These are phyloP conservation scores for Acrocyrtus sp. DNA, from an alignment of 2,888 invertebrate genomes.

Conservation along the genomic window DNA sequence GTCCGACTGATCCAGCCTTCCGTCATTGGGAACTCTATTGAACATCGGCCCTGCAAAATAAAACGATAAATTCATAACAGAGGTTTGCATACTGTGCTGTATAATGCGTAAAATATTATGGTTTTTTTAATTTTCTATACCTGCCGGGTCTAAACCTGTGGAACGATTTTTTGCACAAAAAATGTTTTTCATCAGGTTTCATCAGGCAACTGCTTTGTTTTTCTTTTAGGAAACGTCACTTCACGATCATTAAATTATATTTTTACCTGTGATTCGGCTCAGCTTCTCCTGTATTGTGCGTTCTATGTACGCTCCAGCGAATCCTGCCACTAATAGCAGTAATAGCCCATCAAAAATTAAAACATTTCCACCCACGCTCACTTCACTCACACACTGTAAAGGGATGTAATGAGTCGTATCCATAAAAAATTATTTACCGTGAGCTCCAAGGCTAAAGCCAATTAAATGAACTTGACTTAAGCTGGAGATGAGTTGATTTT, in stretches of 20 bases:
- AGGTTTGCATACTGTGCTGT: neutral
- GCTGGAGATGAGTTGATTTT: constrained; percentile 31
- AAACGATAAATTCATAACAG: neutral
- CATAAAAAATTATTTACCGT: constrained; percentile 22
- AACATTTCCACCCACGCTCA: neutral
- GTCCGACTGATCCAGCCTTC: constrained; percentile 64
- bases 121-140: constrained; percentile 2
- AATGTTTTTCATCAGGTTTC: neutral
- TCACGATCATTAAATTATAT: neutral
- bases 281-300: constrained; percentile 8
- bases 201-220: neutral
- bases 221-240: too few species aligned
- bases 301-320: constrained; percentile 28
- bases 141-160: constrained; percentile 65
- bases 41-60: constrained; percentile 62
- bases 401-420: constrained; percentile 3
- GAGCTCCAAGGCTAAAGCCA: constrained; percentile 52
- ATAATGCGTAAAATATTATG: neutral
- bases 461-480: constrained; percentile 44
- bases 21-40: constrained; percentile 56
- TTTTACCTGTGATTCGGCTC: constrained; percentile 42
- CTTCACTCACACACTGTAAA: too few species aligned
- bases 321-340: constrained; percentile 30
- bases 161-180: neutral
- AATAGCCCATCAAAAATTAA: neutral